Percentiles rank a stretch among this genome's conserved stretches.
These are phyloP conservation scores for Lichenostomus cassidix DNA, from an alignment of 2,113 vertebrate species.

Conservation along the genomic window DNA sequence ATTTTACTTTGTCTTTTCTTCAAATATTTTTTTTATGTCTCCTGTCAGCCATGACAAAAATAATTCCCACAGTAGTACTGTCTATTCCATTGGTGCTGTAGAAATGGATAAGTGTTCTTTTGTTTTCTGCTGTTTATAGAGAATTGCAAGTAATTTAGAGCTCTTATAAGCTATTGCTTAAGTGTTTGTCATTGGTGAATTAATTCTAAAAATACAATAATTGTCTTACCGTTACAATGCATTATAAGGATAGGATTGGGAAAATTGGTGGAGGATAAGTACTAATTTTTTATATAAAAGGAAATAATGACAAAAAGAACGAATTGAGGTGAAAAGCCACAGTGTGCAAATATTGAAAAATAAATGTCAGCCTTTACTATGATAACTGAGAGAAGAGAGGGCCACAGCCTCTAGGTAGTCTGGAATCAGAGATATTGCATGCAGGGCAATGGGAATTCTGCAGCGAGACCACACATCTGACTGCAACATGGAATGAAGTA, in stretches of 20 bases:
- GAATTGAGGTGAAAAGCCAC: not conserved
- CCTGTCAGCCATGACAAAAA: not conserved
- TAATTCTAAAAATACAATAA: not conserved
- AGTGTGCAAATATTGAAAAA: not conserved
- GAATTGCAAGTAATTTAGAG: not conserved
- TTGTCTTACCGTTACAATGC: not conserved
- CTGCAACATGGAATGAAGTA: not conserved
- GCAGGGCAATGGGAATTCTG: not conserved
- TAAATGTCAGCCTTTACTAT: not conserved
- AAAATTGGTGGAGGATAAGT: not conserved
- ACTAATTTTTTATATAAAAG: not conserved
- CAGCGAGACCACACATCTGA: rapidly evolving
- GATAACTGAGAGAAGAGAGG: not conserved
- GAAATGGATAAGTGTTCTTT: not conserved
- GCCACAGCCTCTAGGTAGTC: not conserved
- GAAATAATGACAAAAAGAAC: not conserved
- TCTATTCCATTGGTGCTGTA: not conserved
- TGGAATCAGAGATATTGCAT: not conserved
- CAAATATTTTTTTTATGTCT: not conserved
- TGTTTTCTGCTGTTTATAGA: not conserved
- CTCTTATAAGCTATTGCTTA: not conserved
- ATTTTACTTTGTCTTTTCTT: not conserved
- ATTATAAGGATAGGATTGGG: not conserved
- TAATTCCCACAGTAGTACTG: not conserved
- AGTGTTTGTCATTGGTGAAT: not conserved